These are phyloP conservation scores for Scytalopus superciliaris DNA, from an alignment of 2,113 vertebrate genomes.

Conservation along the genomic window DNA sequence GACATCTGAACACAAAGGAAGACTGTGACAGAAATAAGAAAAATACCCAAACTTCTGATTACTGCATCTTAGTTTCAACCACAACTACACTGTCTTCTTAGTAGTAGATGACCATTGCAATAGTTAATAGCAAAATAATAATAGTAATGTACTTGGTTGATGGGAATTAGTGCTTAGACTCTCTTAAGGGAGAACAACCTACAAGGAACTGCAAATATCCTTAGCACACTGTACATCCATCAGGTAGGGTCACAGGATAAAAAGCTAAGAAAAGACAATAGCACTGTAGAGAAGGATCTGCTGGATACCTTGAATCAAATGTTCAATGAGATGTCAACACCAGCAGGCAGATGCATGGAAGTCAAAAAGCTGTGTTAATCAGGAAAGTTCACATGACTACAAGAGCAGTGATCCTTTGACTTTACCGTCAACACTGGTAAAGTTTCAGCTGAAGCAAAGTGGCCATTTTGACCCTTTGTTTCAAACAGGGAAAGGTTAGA, in stretches of 20 bases:
- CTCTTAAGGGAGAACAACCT: neutral
- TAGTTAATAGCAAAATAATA: neutral
- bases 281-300: neutral
- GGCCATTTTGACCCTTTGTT: neutral
- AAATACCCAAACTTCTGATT: neutral
- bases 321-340: neutral
- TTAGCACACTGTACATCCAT: neutral
- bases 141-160: neutral
- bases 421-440: neutral
- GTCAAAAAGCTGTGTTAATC: neutral
- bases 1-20: neutral
- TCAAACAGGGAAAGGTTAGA: neutral
- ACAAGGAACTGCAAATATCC: neutral
- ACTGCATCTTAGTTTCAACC: neutral
- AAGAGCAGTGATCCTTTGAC: neutral
- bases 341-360: neutral
- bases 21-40: neutral
- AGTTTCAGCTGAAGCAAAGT: neutral
- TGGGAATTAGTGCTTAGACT: neutral
- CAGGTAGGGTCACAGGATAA: neutral
- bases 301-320: neutral
- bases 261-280: neutral
- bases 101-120: neutral
- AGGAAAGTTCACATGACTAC: neutral
- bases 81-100: neutral